Percentiles rank a stretch among this genome's conserved stretches.
phyloP scores from a whole-genome alignment of 2,888 invertebrate species.

The Formica aserva region DNA sequence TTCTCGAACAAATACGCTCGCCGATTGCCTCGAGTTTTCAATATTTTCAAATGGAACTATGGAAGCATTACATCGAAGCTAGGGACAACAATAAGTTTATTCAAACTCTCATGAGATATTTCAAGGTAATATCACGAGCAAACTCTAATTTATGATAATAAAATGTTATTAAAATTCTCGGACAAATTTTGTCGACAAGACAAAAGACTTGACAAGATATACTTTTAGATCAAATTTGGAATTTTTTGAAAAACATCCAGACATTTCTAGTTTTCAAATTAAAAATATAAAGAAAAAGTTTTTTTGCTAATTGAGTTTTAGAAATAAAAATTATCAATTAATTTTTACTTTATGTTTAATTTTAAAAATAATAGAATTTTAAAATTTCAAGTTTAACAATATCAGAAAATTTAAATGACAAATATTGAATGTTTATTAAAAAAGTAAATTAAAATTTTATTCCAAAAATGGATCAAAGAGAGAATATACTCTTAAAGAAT shows the following conservation, averaged over 20 bases:
- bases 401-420: neutral
- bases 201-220: neutral
- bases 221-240: neutral
- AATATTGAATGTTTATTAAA: neutral
- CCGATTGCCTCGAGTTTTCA: slow-evolving; percentile 88
- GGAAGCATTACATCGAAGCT: slow-evolving; percentile 90
- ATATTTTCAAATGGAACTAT: slow-evolving; percentile 88
- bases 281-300: neutral
- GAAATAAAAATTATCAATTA: neutral
- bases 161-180: neutral
- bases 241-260: neutral
- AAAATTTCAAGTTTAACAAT: neutral
- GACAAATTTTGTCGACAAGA: neutral
- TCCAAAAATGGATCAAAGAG: neutral
- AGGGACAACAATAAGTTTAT: slow-evolving; percentile 93
- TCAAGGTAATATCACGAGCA: slow-evolving; percentile 86
- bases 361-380: neutral
- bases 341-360: neutral
- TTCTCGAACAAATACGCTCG: slow-evolving; percentile 88
- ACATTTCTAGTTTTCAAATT: neutral
- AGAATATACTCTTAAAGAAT: neutral
- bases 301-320: neutral
- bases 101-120: slow-evolving; percentile 91
- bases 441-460: neutral
- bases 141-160: slow-evolving; percentile 18